Percentiles rank a stretch among this genome's conserved stretches.
Conservation (phyloP, 2,113 vertebrate genomes). For the Phylloscopus trochilus region DNA sequence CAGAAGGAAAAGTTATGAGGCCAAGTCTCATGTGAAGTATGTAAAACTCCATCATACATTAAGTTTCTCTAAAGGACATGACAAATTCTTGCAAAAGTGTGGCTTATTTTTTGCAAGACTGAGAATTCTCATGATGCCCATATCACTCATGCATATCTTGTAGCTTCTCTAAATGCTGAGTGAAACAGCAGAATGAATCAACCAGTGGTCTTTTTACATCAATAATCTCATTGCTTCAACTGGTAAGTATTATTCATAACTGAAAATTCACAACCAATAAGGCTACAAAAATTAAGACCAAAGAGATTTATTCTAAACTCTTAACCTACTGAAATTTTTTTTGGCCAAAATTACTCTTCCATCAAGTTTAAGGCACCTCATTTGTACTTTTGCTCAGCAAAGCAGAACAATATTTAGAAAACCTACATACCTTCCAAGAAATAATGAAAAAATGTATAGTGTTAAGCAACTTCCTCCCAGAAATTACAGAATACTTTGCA, state of each 20-base stretch:
- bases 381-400: not conserved
- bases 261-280: not conserved
- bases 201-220: not conserved
- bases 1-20: not conserved
- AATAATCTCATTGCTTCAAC: not conserved
- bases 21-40: not conserved
- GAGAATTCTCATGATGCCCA: not conserved
- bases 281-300: not conserved
- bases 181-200: not conserved
- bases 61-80: not conserved
- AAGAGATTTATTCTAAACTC: not conserved
- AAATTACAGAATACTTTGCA: not conserved
- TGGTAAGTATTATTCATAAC: not conserved
- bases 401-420: not conserved
- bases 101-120: not conserved
- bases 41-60: not conserved
- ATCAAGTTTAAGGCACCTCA: not conserved
- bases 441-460: not conserved
- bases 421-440: not conserved
- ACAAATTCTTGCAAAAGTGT: not conserved
- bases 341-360: not conserved
- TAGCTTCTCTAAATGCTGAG: not conserved
- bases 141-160: not conserved
- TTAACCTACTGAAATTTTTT: not conserved
- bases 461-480: not conserved